Evolutionary conservation across 2,888 invertebrate species (phyloP), one percentile per base, ranked within the genome.

Genomic region (Perizoma affinitatum): DNA sequence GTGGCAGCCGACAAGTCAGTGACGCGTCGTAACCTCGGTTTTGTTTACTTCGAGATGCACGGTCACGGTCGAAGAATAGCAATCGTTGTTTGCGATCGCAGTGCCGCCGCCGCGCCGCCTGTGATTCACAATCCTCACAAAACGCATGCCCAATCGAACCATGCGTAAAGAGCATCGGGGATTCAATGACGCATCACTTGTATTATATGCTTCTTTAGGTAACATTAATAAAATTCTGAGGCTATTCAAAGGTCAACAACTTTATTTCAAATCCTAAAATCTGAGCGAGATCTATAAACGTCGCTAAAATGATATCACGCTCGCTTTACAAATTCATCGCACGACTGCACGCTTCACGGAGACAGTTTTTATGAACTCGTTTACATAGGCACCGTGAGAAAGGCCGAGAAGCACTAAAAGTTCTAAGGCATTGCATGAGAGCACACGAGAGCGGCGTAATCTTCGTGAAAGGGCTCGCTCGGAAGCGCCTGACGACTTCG

Each of bases 311-410:
- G 52, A 60, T 61, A 63, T 63, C 65, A 65, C 63, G 65, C 49
- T 63, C 36, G 56, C 56, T 34, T 58, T 60, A 54, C 59, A 66
- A 64, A 68, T 66, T 64, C 66, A 56, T 55, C 35, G 60, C 68
- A 62, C 68, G 63, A 58, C 55, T 63, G 57, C 48, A 63, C 59
- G 63, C 54, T 58, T 61, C 48, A 53, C 57, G 58, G 47, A 64
- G 58, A 59, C 45, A 62, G 50, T 63, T 63, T 63, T 65, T 67
- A 61, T 60, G 58, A 63, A 61, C 63, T 59, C 62, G 58, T 61
- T 59, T 52, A 49, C 59, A 59, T 64, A 55, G 62, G 43, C 52
- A 55, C 58, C 65, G 67, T 65, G 67, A 63, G 65, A 63, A 65
- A 63, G 55, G 52, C 48, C 7, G 57, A 33, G 46, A 54, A 54